Evolutionary conservation across 2,888 invertebrate genomes (phyloP), one percentile per base, ranked within the genome.

Genomic region (Ochropleura leucogaster): DNA sequence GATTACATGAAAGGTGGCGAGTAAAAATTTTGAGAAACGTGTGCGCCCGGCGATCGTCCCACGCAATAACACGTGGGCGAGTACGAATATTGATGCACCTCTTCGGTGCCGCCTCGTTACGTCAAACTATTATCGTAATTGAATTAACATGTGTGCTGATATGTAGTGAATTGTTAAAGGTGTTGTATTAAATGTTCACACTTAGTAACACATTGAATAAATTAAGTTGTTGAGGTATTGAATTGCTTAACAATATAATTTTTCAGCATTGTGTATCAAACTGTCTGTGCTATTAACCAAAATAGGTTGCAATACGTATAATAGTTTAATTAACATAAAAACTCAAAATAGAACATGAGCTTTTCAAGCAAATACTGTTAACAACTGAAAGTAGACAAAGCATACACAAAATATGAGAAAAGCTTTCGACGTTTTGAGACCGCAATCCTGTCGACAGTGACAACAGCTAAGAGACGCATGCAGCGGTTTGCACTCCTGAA

Each of bases 71-170:
- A 79, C 87, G 94, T 94, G 93, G 94, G 95, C 91, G 94, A 91
- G 86, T 90, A 92, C 92, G 91, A 92, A 92, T 92, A 93, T 91
- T 91, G 92, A 93, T 93, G 93, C 89, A 87, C 86, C 90, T 90
- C 83, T 83, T 78, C 86, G 72, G 85, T 88, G 80, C 82, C 85
- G 90, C 85, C 89, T 92, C 89, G 88, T 90, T 90, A 90, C 87
- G 91, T 88, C 90, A 90, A 93, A 92, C 89, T 87, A 80, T 89
- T 85, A 87, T 84, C 87, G 89, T 89, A 88, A 90, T 90, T 90
- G 79, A 89, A 91, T 92, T 91, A 90, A 87, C 87, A 91, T 90
- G 84, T 53, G 49, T 77, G 72, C 53, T 66, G 68, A 55, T 73
- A 66, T 42, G 47, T 78, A 71, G 47, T 79, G 30, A 72, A 78